phyloP scores from a whole-genome alignment of 2,888 invertebrate genomes.

The Noctua pronuba region DNA sequence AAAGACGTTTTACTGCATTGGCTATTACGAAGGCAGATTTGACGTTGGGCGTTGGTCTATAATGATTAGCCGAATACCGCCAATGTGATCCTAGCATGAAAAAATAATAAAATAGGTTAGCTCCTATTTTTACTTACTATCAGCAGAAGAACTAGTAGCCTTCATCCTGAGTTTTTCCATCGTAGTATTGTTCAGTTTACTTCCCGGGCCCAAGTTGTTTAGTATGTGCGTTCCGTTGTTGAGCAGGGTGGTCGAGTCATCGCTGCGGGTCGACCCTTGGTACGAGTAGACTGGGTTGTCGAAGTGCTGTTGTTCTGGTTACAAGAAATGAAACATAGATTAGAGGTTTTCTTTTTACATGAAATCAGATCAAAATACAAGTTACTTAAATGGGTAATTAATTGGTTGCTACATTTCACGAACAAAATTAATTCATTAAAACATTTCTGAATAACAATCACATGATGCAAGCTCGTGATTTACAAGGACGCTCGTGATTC shows the following conservation, averaged over 20 bases:
- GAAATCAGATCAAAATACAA: not conserved
- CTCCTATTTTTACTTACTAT: conserved; percentile 75
- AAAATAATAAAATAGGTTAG: not conserved
- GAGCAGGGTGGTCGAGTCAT: conserved; percentile 89
- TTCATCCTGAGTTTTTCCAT: conserved; percentile 90
- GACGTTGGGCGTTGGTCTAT: not conserved
- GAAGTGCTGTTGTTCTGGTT: conserved; percentile 95
- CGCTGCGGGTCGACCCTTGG: conserved; percentile 89
- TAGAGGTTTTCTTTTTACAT: not conserved
- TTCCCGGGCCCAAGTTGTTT: conserved; percentile 89
- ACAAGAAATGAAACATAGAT: not conserved
- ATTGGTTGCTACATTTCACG: not conserved
- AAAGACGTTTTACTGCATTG: not conserved
- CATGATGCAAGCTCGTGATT: no score
- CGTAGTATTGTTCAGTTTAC: conserved; percentile 90
- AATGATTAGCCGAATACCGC: not conserved
- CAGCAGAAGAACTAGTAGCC: conserved; percentile 88
- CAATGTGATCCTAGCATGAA: not conserved
- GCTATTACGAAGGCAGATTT: not conserved
- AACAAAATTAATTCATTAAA: not conserved
- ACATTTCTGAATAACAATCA: not conserved
- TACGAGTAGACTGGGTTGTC: conserved; percentile 97
- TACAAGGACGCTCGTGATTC: not conserved
- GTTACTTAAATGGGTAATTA: not conserved
- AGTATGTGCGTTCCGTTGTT: conserved; percentile 90